Conservation (phyloP, 2,797 vertebrate species). For the Dallia pectoralis region DNA sequence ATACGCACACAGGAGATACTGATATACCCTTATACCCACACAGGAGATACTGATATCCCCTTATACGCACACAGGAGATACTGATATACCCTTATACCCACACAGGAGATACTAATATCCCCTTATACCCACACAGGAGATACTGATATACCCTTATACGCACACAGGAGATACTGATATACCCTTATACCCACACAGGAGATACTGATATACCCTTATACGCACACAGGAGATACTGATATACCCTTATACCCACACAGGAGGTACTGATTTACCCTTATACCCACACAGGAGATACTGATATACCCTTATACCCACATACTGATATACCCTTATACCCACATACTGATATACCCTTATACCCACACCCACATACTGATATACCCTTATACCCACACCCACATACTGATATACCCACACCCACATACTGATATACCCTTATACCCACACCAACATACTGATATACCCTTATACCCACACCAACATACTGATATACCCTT, state of each 20-base stretch:
- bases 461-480: constrained; percentile 1
- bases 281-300: background rate
- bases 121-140: constrained; percentile 8
- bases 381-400: too few relatives aligned
- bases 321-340: too few relatives aligned
- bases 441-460: constrained; percentile 1
- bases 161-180: background rate
- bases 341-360: too few relatives aligned
- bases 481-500: background rate
- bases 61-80: constrained; percentile 5
- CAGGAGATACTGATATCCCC: constrained; percentile 20
- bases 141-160: background rate
- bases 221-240: background rate
- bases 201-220: background rate
- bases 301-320: too few relatives aligned
- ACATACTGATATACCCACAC: constrained; percentile 19
- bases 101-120: background rate
- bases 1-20: constrained; percentile 3
- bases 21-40: too few relatives aligned
- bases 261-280: background rate
- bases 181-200: constrained; percentile 8
- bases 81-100: background rate
- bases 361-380: constrained; percentile 2
- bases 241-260: constrained; percentile 6
- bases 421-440: background rate